Evolutionary conservation across 2,797 vertebrate genomes (phyloP).

Genomic region (Acanthopagrus latus): DNA sequence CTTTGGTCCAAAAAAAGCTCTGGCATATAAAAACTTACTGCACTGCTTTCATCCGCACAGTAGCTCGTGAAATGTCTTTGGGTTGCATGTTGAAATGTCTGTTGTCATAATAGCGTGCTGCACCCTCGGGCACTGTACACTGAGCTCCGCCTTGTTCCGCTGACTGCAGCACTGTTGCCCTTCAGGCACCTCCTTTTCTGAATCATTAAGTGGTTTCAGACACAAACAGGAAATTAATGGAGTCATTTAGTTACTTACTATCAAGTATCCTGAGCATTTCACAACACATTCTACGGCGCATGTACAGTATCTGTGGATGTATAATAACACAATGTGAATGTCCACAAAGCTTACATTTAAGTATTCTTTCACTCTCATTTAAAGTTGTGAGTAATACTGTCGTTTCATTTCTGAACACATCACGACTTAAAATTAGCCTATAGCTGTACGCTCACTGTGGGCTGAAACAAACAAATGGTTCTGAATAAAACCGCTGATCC

Average conservation of each 20-base stretch:
- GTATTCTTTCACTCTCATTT: constrained; percentile 1
- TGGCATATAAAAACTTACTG: constrained; percentile 27
- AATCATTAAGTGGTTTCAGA: constrained; percentile 30
- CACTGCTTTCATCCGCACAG: constrained; percentile 39
- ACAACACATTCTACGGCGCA: background rate
- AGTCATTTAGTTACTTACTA: constrained; percentile 10
- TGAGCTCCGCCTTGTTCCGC: constrained; percentile 45
- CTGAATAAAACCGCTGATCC: constrained; percentile 62
- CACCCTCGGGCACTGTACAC: constrained; percentile 41
- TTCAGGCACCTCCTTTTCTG: constrained; percentile 34
- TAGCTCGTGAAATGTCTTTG: constrained; percentile 40
- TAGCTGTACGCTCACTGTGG: constrained; percentile 26
- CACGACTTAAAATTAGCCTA: constrained; percentile 10
- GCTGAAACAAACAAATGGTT: constrained; percentile 50
- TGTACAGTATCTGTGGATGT: background rate
- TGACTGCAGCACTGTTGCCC: constrained; percentile 31
- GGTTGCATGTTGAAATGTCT: constrained; percentile 50
- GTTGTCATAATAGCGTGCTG: constrained; percentile 41
- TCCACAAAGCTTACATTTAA: background rate
- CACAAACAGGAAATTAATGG: constrained; percentile 16
- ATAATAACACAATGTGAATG: background rate
- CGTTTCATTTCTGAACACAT: constrained; percentile 9
- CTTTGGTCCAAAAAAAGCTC: constrained; percentile 72
- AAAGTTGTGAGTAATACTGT: background rate
- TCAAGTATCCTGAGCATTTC: constrained; percentile 19